Percentiles rank a stretch among this genome's conserved stretches.
phyloP scores from a whole-genome alignment of 2,113 vertebrate genomes.

The Proterorhinus semilunaris region DNA sequence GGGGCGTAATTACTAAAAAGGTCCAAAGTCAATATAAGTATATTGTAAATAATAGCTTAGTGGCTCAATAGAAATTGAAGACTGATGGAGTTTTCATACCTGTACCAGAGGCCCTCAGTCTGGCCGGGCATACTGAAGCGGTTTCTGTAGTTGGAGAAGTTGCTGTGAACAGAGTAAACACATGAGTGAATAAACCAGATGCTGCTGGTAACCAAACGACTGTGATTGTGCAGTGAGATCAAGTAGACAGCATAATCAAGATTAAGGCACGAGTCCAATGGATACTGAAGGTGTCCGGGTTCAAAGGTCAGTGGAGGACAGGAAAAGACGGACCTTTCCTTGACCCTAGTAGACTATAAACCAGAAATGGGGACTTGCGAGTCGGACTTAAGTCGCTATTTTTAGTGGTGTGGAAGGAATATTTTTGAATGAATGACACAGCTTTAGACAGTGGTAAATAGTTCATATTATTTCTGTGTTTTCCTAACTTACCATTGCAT shows the following conservation, averaged over 20 bases:
- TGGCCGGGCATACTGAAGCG: conserved; percentile 83
- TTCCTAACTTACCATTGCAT: too few species aligned
- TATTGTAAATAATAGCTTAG: not conserved
- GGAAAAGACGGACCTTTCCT: conserved; percentile 1
- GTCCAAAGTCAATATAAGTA: not conserved
- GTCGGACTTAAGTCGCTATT: too few species aligned
- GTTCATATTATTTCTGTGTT: too few species aligned
- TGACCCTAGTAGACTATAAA: conserved; percentile 3
- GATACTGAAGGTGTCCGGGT: conserved; percentile 46
- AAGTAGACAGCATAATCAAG: too few species aligned
- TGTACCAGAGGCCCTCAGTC: conserved; percentile 82
- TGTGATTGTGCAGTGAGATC: too few species aligned
- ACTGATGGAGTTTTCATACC: conserved; percentile 63
- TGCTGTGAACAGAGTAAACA: conserved; percentile 76
- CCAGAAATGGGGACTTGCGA: too few species aligned
- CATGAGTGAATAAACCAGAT: conserved; percentile 6
- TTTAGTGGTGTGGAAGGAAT: too few species aligned
- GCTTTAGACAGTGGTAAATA: too few species aligned
- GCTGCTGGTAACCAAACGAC: too few species aligned
- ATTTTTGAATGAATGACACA: too few species aligned
- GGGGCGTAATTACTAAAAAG: too few species aligned
- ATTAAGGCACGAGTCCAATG: conserved; percentile 17
- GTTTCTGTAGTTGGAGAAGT: conserved; percentile 86
- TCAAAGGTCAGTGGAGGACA: conserved; percentile 25
- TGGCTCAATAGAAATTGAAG: not conserved